phyloP scores from a whole-genome alignment of 2,888 invertebrate genomes.

The Parnassius orleans region DNA sequence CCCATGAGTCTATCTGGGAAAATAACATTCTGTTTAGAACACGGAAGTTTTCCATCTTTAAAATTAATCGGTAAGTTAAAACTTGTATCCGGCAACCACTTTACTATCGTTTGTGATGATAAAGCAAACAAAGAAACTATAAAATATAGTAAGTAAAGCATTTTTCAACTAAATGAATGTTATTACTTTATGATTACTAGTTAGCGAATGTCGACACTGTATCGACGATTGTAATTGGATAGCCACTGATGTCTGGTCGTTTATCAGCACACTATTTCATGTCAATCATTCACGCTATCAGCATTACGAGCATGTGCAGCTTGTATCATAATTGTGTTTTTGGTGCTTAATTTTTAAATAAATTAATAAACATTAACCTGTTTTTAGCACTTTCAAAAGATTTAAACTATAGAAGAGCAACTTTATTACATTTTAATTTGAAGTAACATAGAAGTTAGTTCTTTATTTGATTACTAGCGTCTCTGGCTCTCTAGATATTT shows the following conservation, averaged over 20 bases:
- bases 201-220: conserved; percentile 47
- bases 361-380: too few relatives aligned
- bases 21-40: conserved; percentile 63
- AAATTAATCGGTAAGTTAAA: conserved; percentile 62
- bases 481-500: too few relatives aligned
- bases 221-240: conserved; percentile 56
- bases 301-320: background rate
- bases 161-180: conserved; percentile 27
- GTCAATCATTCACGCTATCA: conserved; percentile 30
- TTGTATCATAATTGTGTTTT: conserved; percentile 4
- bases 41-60: conserved; percentile 58
- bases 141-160: conserved; percentile 31
- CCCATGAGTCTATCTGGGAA: conserved; percentile 56
- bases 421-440: too few relatives aligned
- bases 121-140: conserved; percentile 37
- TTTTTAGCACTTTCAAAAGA: too few relatives aligned
- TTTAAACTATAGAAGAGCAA: too few relatives aligned
- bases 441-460: too few relatives aligned
- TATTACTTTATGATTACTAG: conserved; percentile 35
- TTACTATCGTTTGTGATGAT: conserved; percentile 49
- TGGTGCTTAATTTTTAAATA: conserved; percentile 5
- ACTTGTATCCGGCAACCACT: conserved; percentile 62
- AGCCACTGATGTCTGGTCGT: conserved; percentile 55
- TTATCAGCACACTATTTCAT: conserved; percentile 52
- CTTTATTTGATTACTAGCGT: too few relatives aligned